phyloP scores from a whole-genome alignment of 2,797 vertebrate species.

The Coendou prehensilis region DNA sequence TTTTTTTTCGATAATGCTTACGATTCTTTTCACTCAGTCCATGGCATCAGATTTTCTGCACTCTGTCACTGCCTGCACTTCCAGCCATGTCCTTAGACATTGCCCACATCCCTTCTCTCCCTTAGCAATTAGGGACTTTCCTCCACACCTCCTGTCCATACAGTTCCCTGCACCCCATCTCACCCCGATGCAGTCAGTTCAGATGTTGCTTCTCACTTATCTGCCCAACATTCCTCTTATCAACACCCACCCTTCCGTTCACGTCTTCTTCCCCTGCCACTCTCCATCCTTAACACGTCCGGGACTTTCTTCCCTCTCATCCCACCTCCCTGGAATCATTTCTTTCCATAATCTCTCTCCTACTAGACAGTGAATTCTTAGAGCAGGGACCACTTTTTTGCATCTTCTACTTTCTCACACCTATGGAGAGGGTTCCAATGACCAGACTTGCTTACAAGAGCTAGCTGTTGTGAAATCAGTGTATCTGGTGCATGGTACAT shows the following conservation, averaged over 20 bases:
- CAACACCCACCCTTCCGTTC: neutral
- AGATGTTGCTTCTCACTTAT: neutral
- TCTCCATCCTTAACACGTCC: fast-evolving
- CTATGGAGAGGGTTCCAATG: neutral
- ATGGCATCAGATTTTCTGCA: neutral
- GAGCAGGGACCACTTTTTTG: neutral
- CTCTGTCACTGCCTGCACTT: neutral
- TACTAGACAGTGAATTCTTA: neutral
- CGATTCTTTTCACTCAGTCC: neutral
- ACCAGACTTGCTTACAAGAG: conserved; percentile 49
- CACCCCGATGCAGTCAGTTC: fast-evolving
- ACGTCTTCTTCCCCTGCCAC: neutral
- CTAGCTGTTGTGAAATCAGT: neutral
- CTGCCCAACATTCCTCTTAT: too few relatives aligned
- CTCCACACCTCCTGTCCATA: fast-evolving
- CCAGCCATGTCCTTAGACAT: neutral
- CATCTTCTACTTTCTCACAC: neutral
- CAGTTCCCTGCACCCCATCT: neutral
- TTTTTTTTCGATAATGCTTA: neutral
- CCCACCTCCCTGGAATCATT: neutral
- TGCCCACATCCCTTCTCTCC: fast-evolving
- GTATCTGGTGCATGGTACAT: neutral
- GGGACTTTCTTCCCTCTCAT: neutral
- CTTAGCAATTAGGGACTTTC: neutral
- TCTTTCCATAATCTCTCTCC: neutral